A percentile compares a stretch with the other conserved stretches of the same genome.
phyloP scores from a whole-genome alignment of 2,888 invertebrate genomes.

The Amiota minor region DNA sequence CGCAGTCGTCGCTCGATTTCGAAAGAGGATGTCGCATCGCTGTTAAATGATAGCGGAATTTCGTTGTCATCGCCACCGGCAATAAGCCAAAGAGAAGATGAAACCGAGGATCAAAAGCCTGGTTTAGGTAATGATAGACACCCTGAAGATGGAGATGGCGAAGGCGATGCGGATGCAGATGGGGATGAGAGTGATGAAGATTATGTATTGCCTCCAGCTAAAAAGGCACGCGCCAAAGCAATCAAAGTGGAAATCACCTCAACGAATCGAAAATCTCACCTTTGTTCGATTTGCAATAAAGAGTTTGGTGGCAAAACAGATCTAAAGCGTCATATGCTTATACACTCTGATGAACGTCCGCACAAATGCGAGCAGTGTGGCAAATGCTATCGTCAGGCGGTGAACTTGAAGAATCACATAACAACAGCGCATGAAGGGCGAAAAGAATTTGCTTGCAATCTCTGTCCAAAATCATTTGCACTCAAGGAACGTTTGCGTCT shows the following conservation, averaged over 20 bases:
- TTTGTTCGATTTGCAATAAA: constrained; percentile 80
- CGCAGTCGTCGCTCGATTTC: constrained; percentile 69
- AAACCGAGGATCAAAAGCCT: constrained; percentile 33
- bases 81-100: constrained; percentile 33
- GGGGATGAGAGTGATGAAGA: constrained; percentile 40
- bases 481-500: constrained; percentile 83
- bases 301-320: constrained; percentile 79
- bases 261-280: constrained; percentile 70
- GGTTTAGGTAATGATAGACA: constrained; percentile 39
- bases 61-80: constrained; percentile 69
- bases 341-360: constrained; percentile 80
- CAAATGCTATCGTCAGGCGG: constrained; percentile 78
- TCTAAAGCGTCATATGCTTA: constrained; percentile 79
- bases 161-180: constrained; percentile 27
- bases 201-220: constrained; percentile 29
- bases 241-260: not conserved
- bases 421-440: constrained; percentile 70
- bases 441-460: constrained; percentile 79
- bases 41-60: constrained; percentile 69
- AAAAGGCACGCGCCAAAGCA: constrained; percentile 36
- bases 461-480: constrained; percentile 84
- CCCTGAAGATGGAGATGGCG: constrained; percentile 35
- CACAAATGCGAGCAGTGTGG: constrained; percentile 79
- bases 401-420: constrained; percentile 79
- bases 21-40: constrained; percentile 68